Evolutionary conservation across 2,113 vertebrate genomes (phyloP), one percentile per base, ranked within the genome.

Genomic region (Gymnocephalus cernua): DNA sequence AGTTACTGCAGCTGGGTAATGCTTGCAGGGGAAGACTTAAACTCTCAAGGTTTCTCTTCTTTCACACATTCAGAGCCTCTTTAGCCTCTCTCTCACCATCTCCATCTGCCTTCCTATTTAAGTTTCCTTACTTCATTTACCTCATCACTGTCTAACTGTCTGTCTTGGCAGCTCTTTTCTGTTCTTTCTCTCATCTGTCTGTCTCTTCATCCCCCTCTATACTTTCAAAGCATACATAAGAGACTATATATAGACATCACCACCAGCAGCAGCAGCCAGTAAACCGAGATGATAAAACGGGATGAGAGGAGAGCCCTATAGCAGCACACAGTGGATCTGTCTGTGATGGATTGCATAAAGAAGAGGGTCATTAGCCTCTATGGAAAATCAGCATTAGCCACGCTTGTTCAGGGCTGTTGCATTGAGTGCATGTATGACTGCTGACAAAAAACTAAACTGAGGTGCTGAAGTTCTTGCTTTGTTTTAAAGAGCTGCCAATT

Each of bases 211-310:
- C 56, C 19, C 15, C 29, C 48, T 70, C 59, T 45, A 58, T 4
- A 66, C 25, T 69, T 86, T 73, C 73, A 80, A 63, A 83, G 66
- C 66, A 64, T 8, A 25, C 74, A 68, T 51, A 41, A 13, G n/a
- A 41, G 51, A 21, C 69, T 74, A 70, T 90, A 70, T 77, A 73
- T 85, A 78, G 79, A 71, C 83, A 84, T 72, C 44, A 84, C 45
- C 9, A 32, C 32, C 79, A 56, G 65, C 70, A 62, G 73, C 77
- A 74, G 71, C 47, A 35, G 35, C 67, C 27, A 35, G 76, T 64
- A 63, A 73, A 77, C 35, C 16, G 14, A 53, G 78, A 77, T 45
- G 67, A 81, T 73, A 38, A 50, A 70, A 61, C 10, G 3, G 38
- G 41, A 63, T 14, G 35, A 51, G 79, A 35, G 35, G 45, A 48